These are phyloP conservation scores for Cetoscarus ocellatus DNA, from an alignment of 2,797 vertebrate species.

Conservation along the genomic window DNA sequence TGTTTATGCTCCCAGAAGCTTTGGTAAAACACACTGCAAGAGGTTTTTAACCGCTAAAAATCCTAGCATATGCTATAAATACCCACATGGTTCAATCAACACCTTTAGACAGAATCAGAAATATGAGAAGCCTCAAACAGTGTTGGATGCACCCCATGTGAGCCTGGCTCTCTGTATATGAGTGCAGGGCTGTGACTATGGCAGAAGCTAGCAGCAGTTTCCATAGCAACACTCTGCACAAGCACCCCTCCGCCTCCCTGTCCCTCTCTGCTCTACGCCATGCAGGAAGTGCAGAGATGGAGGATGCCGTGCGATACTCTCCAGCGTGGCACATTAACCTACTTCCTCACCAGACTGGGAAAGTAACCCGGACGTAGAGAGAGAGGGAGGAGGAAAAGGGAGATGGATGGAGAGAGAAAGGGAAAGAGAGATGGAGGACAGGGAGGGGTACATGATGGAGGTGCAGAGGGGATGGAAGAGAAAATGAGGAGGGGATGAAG, in stretches of 20 bases:
- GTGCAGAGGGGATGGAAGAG: not conserved
- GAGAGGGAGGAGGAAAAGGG: not conserved
- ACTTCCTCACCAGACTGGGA: slow-evolving; percentile 64
- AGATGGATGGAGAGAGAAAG: not conserved
- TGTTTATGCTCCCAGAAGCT: too few relatives aligned
- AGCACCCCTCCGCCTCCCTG: slow-evolving; percentile 28
- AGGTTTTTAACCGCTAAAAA: too few relatives aligned
- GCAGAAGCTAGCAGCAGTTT: slow-evolving; percentile 71
- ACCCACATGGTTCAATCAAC: not conserved
- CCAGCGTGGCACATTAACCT: slow-evolving; percentile 86
- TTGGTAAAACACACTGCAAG: too few relatives aligned
- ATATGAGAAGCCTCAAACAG: slow-evolving; percentile 12
- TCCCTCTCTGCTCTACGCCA: slow-evolving; percentile 36
- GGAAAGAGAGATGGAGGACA: not conserved
- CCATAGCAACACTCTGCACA: slow-evolving; percentile 73
- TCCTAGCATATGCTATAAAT: not conserved
- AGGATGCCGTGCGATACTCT: slow-evolving; percentile 53
- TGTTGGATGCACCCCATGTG: not conserved
- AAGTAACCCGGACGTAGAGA: slow-evolving; percentile 57
- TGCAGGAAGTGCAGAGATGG: slow-evolving; percentile 63
- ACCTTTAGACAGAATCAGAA: slow-evolving; percentile 5
- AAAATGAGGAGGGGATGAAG: not conserved
- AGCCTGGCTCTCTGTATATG: slow-evolving; percentile 54
- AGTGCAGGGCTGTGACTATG: slow-evolving; percentile 47
- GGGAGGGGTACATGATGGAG: too few relatives aligned